Conservation (phyloP, 2,113 vertebrate species). For the Gymnobelideus leadbeateri region DNA sequence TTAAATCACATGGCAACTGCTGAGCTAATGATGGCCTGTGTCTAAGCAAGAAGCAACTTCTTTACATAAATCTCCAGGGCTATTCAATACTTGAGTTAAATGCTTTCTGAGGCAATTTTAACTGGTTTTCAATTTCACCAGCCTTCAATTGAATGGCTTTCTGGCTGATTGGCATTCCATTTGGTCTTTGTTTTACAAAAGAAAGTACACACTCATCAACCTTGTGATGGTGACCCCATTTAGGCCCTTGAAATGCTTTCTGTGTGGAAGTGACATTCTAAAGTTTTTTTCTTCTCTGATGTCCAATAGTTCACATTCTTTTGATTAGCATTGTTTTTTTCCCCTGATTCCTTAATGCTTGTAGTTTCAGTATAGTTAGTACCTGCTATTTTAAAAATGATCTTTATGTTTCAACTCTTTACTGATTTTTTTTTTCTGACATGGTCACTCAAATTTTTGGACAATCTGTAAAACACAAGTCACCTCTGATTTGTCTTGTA, state of each 20-base stretch:
- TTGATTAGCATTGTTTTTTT: neutral
- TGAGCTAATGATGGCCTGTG: conserved; percentile 4
- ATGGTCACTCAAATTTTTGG: neutral
- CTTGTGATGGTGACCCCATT: conserved; percentile 8
- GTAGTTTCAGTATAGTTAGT: neutral
- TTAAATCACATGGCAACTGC: neutral
- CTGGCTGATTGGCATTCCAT: conserved; percentile 4
- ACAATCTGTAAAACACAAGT: neutral
- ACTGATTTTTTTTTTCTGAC: neutral
- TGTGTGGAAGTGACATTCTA: neutral
- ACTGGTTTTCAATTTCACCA: neutral
- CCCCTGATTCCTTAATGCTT: neutral
- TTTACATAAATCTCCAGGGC: conserved; percentile 5
- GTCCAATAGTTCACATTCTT: neutral
- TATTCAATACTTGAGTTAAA: neutral
- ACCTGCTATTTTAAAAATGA: neutral
- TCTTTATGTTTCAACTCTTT: neutral
- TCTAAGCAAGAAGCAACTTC: neutral
- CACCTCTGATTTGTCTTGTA: neutral
- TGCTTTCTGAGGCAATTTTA: neutral
- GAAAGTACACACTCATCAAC: neutral
- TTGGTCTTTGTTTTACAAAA: conserved; percentile 10
- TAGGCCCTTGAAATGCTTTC: conserved; percentile 5
- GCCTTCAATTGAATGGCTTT: conserved; percentile 1
- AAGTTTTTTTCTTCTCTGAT: neutral